These are phyloP conservation scores for Chelonus formosanus DNA, from an alignment of 2,888 invertebrate species.

Conservation along the genomic window DNA sequence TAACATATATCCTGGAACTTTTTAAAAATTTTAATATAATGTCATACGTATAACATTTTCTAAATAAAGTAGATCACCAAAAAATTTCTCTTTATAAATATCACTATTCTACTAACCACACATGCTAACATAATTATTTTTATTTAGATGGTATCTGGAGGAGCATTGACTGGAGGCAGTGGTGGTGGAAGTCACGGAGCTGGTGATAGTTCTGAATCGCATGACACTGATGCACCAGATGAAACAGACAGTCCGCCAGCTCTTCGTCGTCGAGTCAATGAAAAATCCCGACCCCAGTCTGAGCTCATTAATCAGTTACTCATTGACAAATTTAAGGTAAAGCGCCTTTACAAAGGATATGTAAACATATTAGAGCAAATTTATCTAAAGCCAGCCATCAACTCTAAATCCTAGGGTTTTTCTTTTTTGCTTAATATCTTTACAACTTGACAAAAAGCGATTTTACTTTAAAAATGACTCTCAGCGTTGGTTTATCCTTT, in stretches of 20 bases:
- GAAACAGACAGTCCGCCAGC: conserved; percentile 69
- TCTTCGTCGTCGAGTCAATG: conserved; percentile 65
- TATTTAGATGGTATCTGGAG: conserved; percentile 67
- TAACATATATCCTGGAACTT: too few relatives aligned
- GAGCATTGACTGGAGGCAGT: conserved; percentile 61
- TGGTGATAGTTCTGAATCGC: conserved; percentile 70
- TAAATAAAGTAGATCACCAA: too few relatives aligned
- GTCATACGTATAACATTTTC: too few relatives aligned
- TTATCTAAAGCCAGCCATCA: too few relatives aligned
- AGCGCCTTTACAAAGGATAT: conserved; percentile 18
- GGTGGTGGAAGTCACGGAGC: conserved; percentile 63
- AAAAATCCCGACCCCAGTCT: conserved; percentile 68
- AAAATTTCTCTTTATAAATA: too few relatives aligned
- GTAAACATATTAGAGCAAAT: too few relatives aligned
- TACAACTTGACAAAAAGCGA: too few relatives aligned
- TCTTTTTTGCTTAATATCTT: too few relatives aligned
- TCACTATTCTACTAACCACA: not conserved
- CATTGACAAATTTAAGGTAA: conserved; percentile 71
- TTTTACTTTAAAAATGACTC: too few relatives aligned
- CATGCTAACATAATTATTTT: not conserved
- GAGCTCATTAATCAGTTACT: conserved; percentile 71
- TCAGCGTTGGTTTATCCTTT: too few relatives aligned
- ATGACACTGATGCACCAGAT: conserved; percentile 69
- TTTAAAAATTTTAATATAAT: too few relatives aligned
- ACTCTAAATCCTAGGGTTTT: too few relatives aligned